Conservation (phyloP, 2,797 vertebrate species). For the Scarus forsteni region DNA sequence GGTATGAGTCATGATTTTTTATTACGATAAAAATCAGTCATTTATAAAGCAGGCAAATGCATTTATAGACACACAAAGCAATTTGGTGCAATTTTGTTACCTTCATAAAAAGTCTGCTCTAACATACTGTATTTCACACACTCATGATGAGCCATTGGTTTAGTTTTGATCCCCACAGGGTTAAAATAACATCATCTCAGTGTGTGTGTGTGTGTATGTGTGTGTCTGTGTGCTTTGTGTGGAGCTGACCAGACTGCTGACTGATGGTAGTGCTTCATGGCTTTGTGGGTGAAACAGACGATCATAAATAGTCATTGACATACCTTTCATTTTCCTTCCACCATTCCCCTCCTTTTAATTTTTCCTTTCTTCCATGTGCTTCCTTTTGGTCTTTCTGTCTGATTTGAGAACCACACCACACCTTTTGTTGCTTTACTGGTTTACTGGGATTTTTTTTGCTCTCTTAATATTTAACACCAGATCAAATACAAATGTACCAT, state of each 20-base stretch:
- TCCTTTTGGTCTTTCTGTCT: constrained; percentile 44
- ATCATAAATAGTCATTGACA: neutral
- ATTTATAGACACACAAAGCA: no score
- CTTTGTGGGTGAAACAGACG: constrained; percentile 40
- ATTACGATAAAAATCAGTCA: no score
- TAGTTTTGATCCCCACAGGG: constrained; percentile 30
- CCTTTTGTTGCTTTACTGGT: constrained; percentile 45
- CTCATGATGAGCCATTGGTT: neutral
- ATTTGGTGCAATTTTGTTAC: no score
- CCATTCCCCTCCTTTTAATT: constrained; percentile 12
- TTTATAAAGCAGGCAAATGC: no score
- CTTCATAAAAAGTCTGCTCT: no score
- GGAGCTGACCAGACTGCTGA: constrained; percentile 36
- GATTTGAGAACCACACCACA: constrained; percentile 66
- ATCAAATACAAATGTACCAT: constrained; percentile 39
- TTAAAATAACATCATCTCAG: constrained; percentile 43
- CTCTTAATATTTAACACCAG: neutral
- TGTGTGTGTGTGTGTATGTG: constrained; percentile 16
- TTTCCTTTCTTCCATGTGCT: constrained; percentile 23
- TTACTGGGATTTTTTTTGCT: constrained; percentile 18
- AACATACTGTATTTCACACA: no score
- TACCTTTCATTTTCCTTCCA: constrained; percentile 12
- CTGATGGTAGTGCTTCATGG: constrained; percentile 41
- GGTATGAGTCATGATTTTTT: no score
- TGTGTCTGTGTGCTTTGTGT: constrained; percentile 22